Evolutionary conservation across 2,113 vertebrate species (phyloP).

Genomic region (Argyrosomus japonicus): DNA sequence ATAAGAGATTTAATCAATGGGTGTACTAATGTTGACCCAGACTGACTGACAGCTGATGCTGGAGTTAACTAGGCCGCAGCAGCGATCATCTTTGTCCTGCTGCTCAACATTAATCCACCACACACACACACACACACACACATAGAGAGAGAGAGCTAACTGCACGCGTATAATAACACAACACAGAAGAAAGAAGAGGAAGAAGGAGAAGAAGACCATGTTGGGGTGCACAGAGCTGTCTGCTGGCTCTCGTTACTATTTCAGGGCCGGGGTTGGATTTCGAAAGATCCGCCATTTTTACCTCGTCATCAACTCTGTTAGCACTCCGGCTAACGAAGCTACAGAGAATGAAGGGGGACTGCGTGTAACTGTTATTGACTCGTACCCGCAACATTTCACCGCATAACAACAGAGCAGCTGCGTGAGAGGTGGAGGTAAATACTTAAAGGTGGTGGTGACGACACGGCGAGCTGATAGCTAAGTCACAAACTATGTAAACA

Average conservation of each 20-base stretch:
- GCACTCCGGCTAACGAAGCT: conserved; percentile 70
- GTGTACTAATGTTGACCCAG: conserved; percentile 14
- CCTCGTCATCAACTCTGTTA: conserved; percentile 90
- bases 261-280: conserved; percentile 94
- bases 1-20: neutral
- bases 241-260: conserved; percentile 77
- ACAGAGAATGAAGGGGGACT: neutral
- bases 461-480: too few species aligned
- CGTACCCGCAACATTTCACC: too few species aligned
- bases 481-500: too few species aligned
- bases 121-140: conserved; percentile 20
- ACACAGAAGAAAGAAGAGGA: conserved; percentile 2
- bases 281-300: conserved; percentile 99
- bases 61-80: conserved; percentile 51
- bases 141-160: too few species aligned
- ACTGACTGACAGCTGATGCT: conserved; percentile 62
- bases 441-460: too few species aligned
- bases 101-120: conserved; percentile 60
- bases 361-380: too few species aligned
- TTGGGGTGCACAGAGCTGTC: conserved; percentile 25
- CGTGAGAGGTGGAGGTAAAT: too few species aligned
- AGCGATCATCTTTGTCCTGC: conserved; percentile 67
- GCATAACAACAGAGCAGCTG: too few species aligned
- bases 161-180: neutral
- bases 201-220: conserved; percentile 10